Percentiles rank a stretch among this genome's conserved stretches.
These are phyloP conservation scores for Natrix natrix DNA, from an alignment of 2,797 vertebrate genomes.

Conservation along the genomic window DNA sequence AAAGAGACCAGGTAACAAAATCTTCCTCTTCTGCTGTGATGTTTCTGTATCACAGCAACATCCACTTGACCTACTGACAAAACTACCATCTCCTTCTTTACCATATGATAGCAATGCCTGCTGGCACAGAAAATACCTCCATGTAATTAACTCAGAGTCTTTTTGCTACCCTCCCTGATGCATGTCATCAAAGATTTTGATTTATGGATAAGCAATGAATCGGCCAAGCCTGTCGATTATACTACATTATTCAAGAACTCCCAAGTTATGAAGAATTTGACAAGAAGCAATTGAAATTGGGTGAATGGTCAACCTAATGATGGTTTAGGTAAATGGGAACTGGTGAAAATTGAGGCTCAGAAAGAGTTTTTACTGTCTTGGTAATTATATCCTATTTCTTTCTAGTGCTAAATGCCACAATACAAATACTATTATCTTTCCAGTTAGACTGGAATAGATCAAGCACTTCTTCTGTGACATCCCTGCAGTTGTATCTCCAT, in stretches of 20 bases:
- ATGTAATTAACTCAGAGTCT: not conserved
- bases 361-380: not conserved
- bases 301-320: not conserved
- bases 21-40: not conserved
- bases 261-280: not conserved
- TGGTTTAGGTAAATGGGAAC: not conserved
- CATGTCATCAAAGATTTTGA: not conserved
- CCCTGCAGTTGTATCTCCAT: conserved; percentile 29
- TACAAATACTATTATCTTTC: conserved; percentile 31
- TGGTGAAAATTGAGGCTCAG: conserved; percentile 9
- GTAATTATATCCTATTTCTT: not conserved
- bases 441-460: conserved; percentile 9
- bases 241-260: not conserved
- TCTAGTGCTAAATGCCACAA: conserved; percentile 19
- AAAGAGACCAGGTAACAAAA: not conserved
- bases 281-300: not conserved
- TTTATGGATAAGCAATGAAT: not conserved
- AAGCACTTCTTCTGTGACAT: conserved; percentile 52
- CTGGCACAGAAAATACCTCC: not conserved
- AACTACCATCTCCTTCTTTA: not conserved
- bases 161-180: not conserved
- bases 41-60: not conserved
- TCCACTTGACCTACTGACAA: not conserved
- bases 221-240: not conserved
- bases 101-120: not conserved